Evolutionary conservation across 1,140 invertebrate species (phyloP).

Genomic region (Zaprionus lachaisei): DNA sequence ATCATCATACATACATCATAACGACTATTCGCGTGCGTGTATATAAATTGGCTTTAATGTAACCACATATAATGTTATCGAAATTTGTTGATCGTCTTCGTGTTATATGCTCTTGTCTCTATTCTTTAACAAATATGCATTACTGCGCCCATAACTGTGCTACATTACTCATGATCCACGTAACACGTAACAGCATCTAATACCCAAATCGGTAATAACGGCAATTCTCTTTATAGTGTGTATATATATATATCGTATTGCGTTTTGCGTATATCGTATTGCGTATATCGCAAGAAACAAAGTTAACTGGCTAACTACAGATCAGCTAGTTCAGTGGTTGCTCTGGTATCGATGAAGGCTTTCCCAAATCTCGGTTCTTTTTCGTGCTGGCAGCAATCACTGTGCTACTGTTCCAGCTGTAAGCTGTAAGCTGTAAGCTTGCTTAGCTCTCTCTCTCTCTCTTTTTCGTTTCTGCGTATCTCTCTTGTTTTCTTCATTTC

Average conservation of each 20-base stretch:
- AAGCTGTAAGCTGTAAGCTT: conserved; percentile 14
- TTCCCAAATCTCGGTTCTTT: background rate
- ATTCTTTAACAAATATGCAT: conserved; percentile 22
- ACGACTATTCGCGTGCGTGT: conserved; percentile 17
- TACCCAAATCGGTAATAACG: conserved; percentile 77
- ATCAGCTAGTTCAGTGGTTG: conserved; percentile 3
- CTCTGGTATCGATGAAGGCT: conserved; percentile 6
- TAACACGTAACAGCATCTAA: conserved; percentile 63
- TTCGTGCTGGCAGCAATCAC: conserved; percentile 25
- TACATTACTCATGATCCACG: conserved; percentile 55
- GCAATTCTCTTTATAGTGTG: conserved; percentile 32
- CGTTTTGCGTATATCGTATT: background rate
- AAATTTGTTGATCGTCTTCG: conserved; percentile 61
- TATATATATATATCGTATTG: conserved; percentile 41
- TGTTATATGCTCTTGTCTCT: conserved; percentile 70
- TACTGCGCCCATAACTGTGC: conserved; percentile 57
- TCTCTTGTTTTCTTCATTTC: conserved; percentile 36
- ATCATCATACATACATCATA: background rate
- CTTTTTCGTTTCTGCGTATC: conserved; percentile 2
- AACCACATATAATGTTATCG: conserved; percentile 17
- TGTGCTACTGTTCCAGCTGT: conserved; percentile 27
- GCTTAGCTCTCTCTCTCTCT: conserved; percentile 38
- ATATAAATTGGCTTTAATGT: conserved; percentile 75
- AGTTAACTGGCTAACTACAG: conserved; percentile 2
- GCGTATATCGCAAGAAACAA: background rate